Evolutionary conservation across 2,113 vertebrate species (phyloP).

Genomic region (Okapia johnstoni): DNA sequence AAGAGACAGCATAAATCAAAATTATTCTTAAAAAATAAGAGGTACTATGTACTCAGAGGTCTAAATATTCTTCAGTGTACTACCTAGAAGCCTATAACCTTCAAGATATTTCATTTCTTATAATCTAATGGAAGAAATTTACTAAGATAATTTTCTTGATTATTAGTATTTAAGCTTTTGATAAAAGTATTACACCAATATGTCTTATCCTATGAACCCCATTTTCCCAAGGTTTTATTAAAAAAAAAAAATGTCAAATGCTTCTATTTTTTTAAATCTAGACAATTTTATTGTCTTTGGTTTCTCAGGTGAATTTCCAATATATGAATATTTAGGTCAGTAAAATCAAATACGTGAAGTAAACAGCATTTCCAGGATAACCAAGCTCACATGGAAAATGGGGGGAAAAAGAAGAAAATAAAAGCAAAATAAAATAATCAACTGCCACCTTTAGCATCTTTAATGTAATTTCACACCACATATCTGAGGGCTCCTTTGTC

Average conservation of each 20-base stretch:
- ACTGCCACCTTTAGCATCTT: not conserved
- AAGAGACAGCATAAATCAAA: not conserved
- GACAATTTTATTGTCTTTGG: not conserved
- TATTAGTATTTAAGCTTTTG: constrained; percentile 15
- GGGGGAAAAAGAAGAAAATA: not conserved
- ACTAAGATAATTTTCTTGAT: not conserved
- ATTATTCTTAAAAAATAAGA: not conserved
- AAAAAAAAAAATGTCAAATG: constrained; percentile 29
- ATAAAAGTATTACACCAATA: constrained; percentile 4
- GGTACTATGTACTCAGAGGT: not conserved
- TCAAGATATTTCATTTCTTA: not conserved
- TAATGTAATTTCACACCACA: not conserved
- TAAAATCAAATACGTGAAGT: not conserved
- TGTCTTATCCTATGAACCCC: not conserved
- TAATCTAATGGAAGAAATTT: not conserved
- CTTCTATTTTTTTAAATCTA: not conserved
- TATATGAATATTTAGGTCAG: not conserved
- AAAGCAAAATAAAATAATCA: not conserved
- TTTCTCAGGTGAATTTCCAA: constrained; percentile 15
- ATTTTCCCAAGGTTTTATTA: not conserved
- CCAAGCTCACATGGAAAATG: not conserved
- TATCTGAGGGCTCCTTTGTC: not conserved
- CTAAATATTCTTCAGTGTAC: not conserved
- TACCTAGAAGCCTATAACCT: not conserved
- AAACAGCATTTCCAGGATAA: not conserved